Base-by-base conservation (phyloP, 1,140 invertebrate genomes). In the Drosophila ironensis region DNA sequence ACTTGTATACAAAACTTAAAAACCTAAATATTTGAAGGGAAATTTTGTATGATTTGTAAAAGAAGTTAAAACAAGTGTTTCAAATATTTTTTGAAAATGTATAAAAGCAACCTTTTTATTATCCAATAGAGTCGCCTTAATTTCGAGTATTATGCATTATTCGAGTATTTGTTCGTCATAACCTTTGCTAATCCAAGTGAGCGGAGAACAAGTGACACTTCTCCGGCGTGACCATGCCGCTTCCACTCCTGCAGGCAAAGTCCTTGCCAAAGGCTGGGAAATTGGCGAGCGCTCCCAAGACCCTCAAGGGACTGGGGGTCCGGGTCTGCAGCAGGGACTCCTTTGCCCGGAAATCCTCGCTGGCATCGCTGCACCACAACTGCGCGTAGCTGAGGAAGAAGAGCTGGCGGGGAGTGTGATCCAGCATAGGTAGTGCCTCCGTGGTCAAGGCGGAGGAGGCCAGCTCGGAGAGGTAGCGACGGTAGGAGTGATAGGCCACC, bases 311-410 rank as follows among this genome's bases (percentile, higher is more conserved):
- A 33, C 63, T 80, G 2, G 87, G 87, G 5, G 75, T 84, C 8
- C 41, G 41, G 0, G 56, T 35, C 25, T 63, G 59, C 0, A 91
- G 91, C 4, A 89, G 46, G 2, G 87, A 72, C 27, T 75, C 66
- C 48, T 86, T 81, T 12, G 87, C 87, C 27, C 76, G 81, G 14
- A 87, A 72, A 14, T 46, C 40, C 8, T 68, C 71, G 9, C 78
- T 54, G 38, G 70, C 63, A 56, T 88, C 78, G 17, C 51, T 75
- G 50, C 88, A 89, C 59, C 69, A 88, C 11, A 80, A 54, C 44
- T 95, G 94, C 0, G 93, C 93, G 57, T 93, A 94, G 53, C 93
- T 92, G 2, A 95, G 88, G 88, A 94, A 97, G 89, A 96, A 96
- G 1, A 96, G 88, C 81, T 96, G 95, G 4, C 89, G 40, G 0